Conservation (phyloP, 2,888 invertebrate genomes). For the Isoperla grammatica region DNA sequence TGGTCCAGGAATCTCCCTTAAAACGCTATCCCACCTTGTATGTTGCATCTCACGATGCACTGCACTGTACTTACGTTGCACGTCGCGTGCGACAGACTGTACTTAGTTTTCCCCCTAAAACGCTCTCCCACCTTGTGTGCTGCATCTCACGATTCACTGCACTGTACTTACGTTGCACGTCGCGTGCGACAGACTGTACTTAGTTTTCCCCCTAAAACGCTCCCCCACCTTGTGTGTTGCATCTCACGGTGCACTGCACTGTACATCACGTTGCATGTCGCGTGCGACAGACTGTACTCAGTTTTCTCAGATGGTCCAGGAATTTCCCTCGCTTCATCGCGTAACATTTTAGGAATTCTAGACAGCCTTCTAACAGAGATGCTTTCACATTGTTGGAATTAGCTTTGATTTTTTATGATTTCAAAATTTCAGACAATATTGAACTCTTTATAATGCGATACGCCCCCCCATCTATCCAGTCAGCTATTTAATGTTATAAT, state of each 20-base stretch:
- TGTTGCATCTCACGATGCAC: no score
- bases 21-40: no score
- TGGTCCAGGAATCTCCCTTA: constrained; percentile 8
- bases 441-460: constrained; percentile 6
- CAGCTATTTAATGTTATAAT: not conserved
- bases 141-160: not conserved
- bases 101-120: no score
- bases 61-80: no score
- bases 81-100: no score
- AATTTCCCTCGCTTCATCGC: constrained; percentile 9
- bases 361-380: not conserved
- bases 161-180: no score
- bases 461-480: not conserved
- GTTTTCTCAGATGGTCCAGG: constrained; percentile 5
- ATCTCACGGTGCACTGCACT: no score
- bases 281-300: not conserved
- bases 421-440: constrained; percentile 9
- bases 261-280: no score
- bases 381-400: constrained; percentile 13
- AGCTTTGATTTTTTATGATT: constrained; percentile 17
- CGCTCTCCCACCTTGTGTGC: not conserved
- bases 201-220: not conserved
- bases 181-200: not conserved
- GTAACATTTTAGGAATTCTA: constrained; percentile 4
- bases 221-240: not conserved